Percentiles rank a stretch among this genome's conserved stretches.
Conservation (phyloP, 2,797 vertebrate species). For the Cyprinella venusta region DNA sequence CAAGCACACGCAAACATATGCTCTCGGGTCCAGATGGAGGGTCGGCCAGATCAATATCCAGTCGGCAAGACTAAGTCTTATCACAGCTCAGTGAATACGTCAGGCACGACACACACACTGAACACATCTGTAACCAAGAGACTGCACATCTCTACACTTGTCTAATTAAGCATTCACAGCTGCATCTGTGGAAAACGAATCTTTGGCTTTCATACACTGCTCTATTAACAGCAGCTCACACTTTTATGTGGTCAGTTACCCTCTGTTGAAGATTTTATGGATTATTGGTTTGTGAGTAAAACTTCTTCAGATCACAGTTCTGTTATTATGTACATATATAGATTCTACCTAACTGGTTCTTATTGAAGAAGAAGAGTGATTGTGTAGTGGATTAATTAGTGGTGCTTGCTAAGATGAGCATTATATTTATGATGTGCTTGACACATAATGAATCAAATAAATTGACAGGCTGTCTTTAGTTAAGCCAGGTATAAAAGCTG, state of each 20-base stretch:
- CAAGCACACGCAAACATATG: constrained; percentile 37
- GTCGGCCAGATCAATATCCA: constrained; percentile 74
- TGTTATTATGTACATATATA: not conserved
- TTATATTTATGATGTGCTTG: not conserved
- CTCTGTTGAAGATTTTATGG: constrained; percentile 3
- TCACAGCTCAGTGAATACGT: constrained; percentile 68
- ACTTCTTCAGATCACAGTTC: constrained; percentile 25
- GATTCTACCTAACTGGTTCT: not conserved
- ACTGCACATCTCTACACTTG: constrained; percentile 51
- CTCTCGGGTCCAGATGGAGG: constrained; percentile 72
- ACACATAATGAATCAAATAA: not conserved
- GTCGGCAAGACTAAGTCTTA: constrained; percentile 70
- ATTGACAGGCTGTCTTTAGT: constrained; percentile 1
- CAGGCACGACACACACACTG: constrained; percentile 45
- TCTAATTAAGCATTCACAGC: constrained; percentile 54
- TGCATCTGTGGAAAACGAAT: constrained; percentile 44
- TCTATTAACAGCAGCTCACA: constrained; percentile 35
- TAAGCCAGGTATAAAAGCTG: not conserved
- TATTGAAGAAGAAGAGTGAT: not conserved
- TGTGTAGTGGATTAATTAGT: not conserved
- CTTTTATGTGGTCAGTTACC: constrained; percentile 22
- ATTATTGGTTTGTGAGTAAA: constrained; percentile 2
- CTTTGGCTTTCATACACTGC: constrained; percentile 28
- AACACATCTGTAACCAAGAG: constrained; percentile 75
- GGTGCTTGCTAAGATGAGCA: constrained; percentile 19